Evolutionary conservation across 1,140 invertebrate species (phyloP), one percentile per base, ranked within the genome.

Genomic region (Drosophila quadrilineata): DNA sequence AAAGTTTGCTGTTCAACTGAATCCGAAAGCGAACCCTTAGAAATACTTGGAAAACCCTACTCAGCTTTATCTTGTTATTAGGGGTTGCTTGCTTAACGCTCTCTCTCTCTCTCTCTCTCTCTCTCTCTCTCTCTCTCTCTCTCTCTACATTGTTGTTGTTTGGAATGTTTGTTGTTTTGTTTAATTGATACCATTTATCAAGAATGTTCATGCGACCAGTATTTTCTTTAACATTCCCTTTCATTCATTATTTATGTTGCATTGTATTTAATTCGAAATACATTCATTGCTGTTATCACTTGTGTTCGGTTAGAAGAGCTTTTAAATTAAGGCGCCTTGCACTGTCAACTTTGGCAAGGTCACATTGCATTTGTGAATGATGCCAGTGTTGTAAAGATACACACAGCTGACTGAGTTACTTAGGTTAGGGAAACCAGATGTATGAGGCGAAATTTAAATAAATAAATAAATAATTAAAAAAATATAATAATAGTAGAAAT

Each of bases 1-100:
- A 68, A 88, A 88, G 71, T 79, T 84, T 75, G 63, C 77, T 77
- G 76, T 72, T 87, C 87, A 80, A 84, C 86, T 74, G 77, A 58
- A 45, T 9, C 29, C 8, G 8, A 26, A 28, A 49, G 36, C 35
- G 54, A 73, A 85, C 77, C 74, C 79, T 59, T 66, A 62, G 33
- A 48, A 86, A 86, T 71, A 66, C 75, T 75, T n/a, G n/a, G n/a
- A n/a, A n/a, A n/a, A 48, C 16, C 9, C 26, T 33, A 10, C 31
- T 24, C 52, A 14, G 26, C 3, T 46, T n/a, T 45, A 49, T 29
- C 56, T 4, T 6, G 2, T n/a, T 16, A 29, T 22, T 43, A 43
- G 21, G 58, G 58, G 58, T 60, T 24, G 26, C 26, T 60, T 63
- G 6, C n/a, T n/a, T n/a, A n/a, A n/a, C 28, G 12, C 33, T 38